These are phyloP conservation scores for Oriolus oriolus DNA, from an alignment of 2,113 vertebrate species.

Conservation along the genomic window DNA sequence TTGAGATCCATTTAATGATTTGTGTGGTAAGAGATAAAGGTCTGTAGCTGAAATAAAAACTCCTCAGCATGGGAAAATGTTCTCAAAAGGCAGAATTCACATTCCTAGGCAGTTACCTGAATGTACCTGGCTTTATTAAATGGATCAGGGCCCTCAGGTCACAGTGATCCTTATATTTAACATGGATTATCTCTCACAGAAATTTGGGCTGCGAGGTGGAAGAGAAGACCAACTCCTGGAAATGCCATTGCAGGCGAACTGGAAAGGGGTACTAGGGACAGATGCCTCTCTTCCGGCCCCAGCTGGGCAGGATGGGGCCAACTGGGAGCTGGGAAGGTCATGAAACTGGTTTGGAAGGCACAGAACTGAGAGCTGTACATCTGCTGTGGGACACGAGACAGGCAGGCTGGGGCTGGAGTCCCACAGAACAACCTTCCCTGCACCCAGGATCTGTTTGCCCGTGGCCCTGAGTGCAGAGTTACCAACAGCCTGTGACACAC, in stretches of 20 bases:
- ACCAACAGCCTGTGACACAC: background rate
- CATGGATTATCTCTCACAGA: background rate
- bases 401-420: background rate
- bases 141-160: background rate
- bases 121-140: background rate
- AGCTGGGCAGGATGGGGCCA: background rate
- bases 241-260: background rate
- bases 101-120: background rate
- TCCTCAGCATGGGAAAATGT: background rate
- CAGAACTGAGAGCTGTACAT: background rate
- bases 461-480: background rate
- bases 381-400: fast-evolving
- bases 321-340: background rate
- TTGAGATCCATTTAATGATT: background rate
- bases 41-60: background rate
- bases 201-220: background rate
- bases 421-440: background rate
- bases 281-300: background rate
- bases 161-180: background rate
- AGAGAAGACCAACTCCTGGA: background rate
- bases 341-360: background rate
- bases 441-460: background rate
- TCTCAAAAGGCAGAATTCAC: background rate
- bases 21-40: background rate
- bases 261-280: background rate